These are phyloP conservation scores for Ifrita kowaldi DNA, from an alignment of 2,113 vertebrate genomes.

Conservation along the genomic window DNA sequence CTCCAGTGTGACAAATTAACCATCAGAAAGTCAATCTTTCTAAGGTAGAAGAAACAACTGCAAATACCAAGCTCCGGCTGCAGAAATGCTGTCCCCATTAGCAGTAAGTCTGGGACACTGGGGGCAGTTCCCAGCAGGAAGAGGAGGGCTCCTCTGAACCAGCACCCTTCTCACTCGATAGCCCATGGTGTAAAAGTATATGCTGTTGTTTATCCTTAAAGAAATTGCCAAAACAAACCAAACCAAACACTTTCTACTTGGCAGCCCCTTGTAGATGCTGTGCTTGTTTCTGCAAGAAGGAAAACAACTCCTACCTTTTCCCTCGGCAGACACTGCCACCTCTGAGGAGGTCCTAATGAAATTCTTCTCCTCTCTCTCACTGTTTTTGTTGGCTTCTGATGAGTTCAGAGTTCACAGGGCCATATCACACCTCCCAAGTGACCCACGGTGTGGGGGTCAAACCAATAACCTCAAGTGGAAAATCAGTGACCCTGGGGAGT, in stretches of 20 bases:
- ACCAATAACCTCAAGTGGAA: slow-evolving; percentile 62
- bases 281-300: slow-evolving; percentile 31
- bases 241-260: background rate
- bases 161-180: background rate
- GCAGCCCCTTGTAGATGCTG: background rate
- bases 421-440: slow-evolving; percentile 60
- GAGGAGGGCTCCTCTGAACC: background rate
- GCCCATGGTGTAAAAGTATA: background rate
- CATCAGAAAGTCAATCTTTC: background rate
- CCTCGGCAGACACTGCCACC: background rate
- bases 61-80: background rate
- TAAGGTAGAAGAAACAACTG: background rate
- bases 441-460: slow-evolving; percentile 53
- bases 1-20: background rate
- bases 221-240: background rate
- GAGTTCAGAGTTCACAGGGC: slow-evolving; percentile 65
- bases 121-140: background rate
- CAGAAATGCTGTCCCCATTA: background rate
- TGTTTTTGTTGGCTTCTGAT: slow-evolving; percentile 62
- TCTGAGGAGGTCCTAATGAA: slow-evolving; percentile 63
- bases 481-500: slow-evolving; percentile 55
- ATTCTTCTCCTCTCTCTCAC: slow-evolving; percentile 8
- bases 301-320: background rate
- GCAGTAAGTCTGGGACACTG: background rate
- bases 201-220: slow-evolving; percentile 28